Conservation (phyloP, 2,888 invertebrate species). For the Dryocosmus kuriphilus region DNA sequence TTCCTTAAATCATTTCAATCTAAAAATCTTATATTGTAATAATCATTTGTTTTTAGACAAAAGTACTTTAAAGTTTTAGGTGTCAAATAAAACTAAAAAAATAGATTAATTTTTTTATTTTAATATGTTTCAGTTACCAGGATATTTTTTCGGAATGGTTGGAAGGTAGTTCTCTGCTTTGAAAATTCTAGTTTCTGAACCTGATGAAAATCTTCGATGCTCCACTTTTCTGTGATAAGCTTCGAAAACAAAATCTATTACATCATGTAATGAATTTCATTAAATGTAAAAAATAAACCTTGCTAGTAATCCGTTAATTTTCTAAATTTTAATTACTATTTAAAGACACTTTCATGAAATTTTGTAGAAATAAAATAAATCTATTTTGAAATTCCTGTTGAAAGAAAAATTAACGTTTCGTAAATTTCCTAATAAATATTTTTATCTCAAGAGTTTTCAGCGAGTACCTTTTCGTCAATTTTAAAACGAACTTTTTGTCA, state of each 20-base stretch:
- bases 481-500: no score
- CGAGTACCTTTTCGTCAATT: no score
- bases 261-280: background rate
- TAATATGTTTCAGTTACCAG: slow-evolving; percentile 30
- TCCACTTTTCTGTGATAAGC: slow-evolving; percentile 4
- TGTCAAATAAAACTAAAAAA: background rate
- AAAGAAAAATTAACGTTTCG: no score
- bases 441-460: no score
- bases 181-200: background rate
- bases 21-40: no score
- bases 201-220: background rate
- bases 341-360: background rate
- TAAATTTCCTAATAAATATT: no score
- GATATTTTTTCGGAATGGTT: slow-evolving; percentile 18
- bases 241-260: background rate
- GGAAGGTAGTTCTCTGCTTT: background rate
- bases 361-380: background rate
- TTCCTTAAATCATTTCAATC: no score
- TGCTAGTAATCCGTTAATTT: slow-evolving; percentile 64
- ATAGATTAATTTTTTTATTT: background rate
- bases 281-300: slow-evolving; percentile 64
- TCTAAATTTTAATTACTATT: background rate
- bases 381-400: background rate
- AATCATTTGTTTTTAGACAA: no score
- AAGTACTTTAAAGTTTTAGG: background rate